Evolutionary conservation across 2,888 invertebrate genomes (phyloP), one percentile per base, ranked within the genome.

Genomic region (Empis stercorea): DNA sequence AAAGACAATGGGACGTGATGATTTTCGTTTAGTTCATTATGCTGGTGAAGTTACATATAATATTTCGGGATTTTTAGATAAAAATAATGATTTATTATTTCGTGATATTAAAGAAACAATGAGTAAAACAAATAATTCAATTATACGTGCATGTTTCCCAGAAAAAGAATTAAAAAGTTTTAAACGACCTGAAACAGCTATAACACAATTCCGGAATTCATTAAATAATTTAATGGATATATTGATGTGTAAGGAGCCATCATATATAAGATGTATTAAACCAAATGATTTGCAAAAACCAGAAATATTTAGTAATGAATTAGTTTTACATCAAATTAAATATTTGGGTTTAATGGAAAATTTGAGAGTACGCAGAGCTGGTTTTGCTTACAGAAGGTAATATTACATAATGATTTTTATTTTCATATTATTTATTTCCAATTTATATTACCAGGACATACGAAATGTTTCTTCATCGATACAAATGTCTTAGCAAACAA

Each of bases 261-360:
- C 89, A 3, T 94, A 94, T 67, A 86, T 94, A 56, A 76, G 94
- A 47, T 94, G 93, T 66, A 93, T 94, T 63, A 94, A 94, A 63
- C 93, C 94, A 3, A 94, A 94, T 61, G 88, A 92, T 61, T 73
- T 76, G 58, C 89, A 93, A 67, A 73, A 73, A 50, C 69, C 87
- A 39, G 77, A 80, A 74, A 61, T 71, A 44, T 91, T 94, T 64
- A 82, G 88, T 59, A 80, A 82, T 16, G 78, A 84, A 58, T 76
- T 91, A 54, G 84, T 94, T 1, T 74, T 79, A 13, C 91, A 94
- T 64, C 93, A 94, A 72, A 89, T 93, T 40, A 89, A 88, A 61
- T 94, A 93, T 66, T 75, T 94, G 54, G 94, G 94, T 1, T 72
- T 94, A 53, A 91, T 94, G 88, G 94, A 94, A 71, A 94, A 93